Evolutionary conservation across 2,797 vertebrate genomes (phyloP), one percentile per base, ranked within the genome.

Genomic region (Hirundo rustica): DNA sequence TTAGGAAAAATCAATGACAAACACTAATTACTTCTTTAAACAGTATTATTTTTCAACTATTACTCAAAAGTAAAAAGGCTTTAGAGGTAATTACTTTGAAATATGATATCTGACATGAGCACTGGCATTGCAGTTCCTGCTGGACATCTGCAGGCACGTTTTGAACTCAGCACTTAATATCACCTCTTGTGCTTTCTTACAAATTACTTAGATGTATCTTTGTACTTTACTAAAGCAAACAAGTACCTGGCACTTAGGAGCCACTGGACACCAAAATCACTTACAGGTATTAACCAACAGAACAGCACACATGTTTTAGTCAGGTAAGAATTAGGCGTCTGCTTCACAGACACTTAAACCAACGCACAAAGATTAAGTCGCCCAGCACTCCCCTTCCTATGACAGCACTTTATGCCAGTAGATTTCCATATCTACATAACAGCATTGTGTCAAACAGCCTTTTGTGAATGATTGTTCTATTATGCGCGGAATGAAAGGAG

Each of bases 1-100:
- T 73, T 50, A 16, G 19, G 54, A 40, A 83, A 92, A 85, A 93
- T 73, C 85, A 89, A 87, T 80, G 29, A 75, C 38, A 89, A 93
- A 93, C 65, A 61, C 27, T 70, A 93, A 91, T 92, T 85, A 91
- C 50, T 83, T 86, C 54, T 81, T 94, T 71, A 78, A 72, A 64
- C 44, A 53, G 85, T 55, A 76, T 53, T 40, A 40, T 76, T 64
- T 84, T 91, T 85, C 87, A 94, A 85, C n/a, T 67, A 53, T 60
- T 83, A 81, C 25, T 84, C 85, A 88, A 72, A 91, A 68, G 54
- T 51, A 68, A 91, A 91, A 78, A 67, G 47, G 50, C 13, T 77
- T 91, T 83, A 87, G 78, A 96, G 72, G 73, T 88, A 88, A 76
- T 89, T 94, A 71, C 30, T 77, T 89, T 88, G 76, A 93, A 91